Percentiles rank a stretch among this genome's conserved stretches.
These are phyloP conservation scores for Drosophila littoralis DNA, from an alignment of 1,140 invertebrate species.

Conservation along the genomic window DNA sequence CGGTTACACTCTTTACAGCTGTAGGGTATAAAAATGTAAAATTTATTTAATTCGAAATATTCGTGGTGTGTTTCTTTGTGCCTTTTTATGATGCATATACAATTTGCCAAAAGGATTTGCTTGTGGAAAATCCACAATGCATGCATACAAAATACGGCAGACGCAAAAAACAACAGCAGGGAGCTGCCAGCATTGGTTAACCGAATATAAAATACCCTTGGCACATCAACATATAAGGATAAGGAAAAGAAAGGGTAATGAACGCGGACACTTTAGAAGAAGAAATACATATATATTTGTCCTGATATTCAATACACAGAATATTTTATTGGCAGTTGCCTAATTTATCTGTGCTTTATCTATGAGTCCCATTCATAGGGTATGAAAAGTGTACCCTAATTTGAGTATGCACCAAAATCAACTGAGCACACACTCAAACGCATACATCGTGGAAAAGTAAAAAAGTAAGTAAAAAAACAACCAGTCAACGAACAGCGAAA, in stretches of 20 bases:
- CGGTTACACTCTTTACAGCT: constrained; percentile 1
- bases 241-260: not conserved
- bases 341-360: not conserved
- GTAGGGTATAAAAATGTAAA: constrained; percentile 64
- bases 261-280: not conserved
- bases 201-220: constrained; percentile 38
- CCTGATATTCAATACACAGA: not conserved
- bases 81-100: constrained; percentile 64
- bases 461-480: constrained; percentile 7
- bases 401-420: constrained; percentile 18
- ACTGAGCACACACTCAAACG: constrained; percentile 14
- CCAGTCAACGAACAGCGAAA: constrained; percentile 58
- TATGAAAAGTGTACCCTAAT: constrained; percentile 2
- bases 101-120: constrained; percentile 74
- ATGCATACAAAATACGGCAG: constrained; percentile 42
- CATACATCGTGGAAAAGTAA: constrained; percentile 5
- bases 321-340: not conserved
- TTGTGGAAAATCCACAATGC: constrained; percentile 59
- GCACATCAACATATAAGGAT: too few relatives aligned
- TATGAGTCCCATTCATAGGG: not conserved
- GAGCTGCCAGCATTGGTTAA: not conserved
- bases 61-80: constrained; percentile 47
- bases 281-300: not conserved
- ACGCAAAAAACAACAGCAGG: constrained; percentile 24
- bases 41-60: constrained; percentile 70